Evolutionary conservation across 2,113 vertebrate species (phyloP).

Genomic region (Condylura cristata): DNA sequence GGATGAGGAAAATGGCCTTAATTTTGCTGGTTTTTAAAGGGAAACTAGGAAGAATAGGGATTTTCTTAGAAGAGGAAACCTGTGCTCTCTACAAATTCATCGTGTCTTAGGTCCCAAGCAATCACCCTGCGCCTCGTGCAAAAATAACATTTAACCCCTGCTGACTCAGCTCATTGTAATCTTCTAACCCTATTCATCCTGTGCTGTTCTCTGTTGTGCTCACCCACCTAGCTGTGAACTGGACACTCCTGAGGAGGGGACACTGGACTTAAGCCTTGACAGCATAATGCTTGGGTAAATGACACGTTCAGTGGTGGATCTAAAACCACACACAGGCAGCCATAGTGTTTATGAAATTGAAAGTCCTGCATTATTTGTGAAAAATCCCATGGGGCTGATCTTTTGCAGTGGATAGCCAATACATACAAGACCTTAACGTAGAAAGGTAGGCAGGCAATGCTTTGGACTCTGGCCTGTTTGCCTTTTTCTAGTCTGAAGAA

Average conservation of each 20-base stretch:
- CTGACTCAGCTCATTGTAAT: background rate
- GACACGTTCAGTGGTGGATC: background rate
- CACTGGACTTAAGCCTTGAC: background rate
- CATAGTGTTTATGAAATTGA: background rate
- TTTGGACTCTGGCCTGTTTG: background rate
- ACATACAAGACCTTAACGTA: background rate
- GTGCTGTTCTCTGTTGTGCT: background rate
- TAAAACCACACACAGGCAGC: background rate
- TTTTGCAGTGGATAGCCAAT: background rate
- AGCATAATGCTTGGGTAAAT: background rate
- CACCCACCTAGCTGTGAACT: background rate
- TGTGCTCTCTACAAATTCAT: background rate
- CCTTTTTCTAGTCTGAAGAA: background rate
- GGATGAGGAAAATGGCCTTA: background rate
- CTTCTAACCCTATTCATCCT: background rate
- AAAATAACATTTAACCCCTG: background rate
- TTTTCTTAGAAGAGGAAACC: background rate
- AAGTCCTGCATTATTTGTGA: background rate
- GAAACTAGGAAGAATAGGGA: background rate
- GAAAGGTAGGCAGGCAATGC: background rate
- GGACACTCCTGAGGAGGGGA: background rate
- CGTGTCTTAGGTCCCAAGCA: background rate
- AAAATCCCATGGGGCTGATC: background rate
- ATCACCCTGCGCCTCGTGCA: background rate
- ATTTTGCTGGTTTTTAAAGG: background rate